Evolutionary conservation across 2,888 invertebrate species (phyloP), one percentile per base, ranked within the genome.

Genomic region (Diarsia dahlii): DNA sequence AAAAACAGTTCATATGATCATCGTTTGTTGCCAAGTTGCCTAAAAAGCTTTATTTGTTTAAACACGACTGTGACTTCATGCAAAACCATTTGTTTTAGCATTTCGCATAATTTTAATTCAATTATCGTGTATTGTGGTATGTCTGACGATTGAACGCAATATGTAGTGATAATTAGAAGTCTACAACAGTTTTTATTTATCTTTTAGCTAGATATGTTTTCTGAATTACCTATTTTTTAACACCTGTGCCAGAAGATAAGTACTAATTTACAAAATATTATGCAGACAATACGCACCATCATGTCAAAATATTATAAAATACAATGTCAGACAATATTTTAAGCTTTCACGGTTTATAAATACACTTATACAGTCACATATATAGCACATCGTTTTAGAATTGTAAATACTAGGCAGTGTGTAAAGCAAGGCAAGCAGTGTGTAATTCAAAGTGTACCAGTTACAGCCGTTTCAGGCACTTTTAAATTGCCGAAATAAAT

Each of bases 1-100:
- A 90, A 90, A 90, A 88, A 91, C 87, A 88, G 82, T 87, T 83
- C 84, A 84, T 87, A 77, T 77, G 80, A 83, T 85, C 79, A 85
- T 76, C 88, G 91, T 90, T 91, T 92, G 95, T 95, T 95, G 93
- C 94, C 91, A 94, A 92, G 91, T 93, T 93, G 93, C 91, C 92
- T 91, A 93, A 95, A 84, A 84, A 69, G 77, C 72, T 80, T 78
- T 87, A 80, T 85, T 87, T 87, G 78, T 74, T 69, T 64, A 78
- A 74, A 72, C 50, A 70, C 58, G 63, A 50, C 50, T 67, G 39
- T 69, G 71, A 69, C 60, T 73, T 52, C 62, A 80, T 74, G 46
- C n/a, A 64, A 39, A 84, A 68, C 20, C 70, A 69, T 84, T 84
- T 77, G 74, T 72, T 72, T 76, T 74, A 74, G 20, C 54, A 65